A percentile compares a stretch with the other conserved stretches of the same genome.
These are phyloP conservation scores for Crambe crambe DNA, from an alignment of 37 sponge, comb jelly and placozoan species.

Conservation along the genomic window DNA sequence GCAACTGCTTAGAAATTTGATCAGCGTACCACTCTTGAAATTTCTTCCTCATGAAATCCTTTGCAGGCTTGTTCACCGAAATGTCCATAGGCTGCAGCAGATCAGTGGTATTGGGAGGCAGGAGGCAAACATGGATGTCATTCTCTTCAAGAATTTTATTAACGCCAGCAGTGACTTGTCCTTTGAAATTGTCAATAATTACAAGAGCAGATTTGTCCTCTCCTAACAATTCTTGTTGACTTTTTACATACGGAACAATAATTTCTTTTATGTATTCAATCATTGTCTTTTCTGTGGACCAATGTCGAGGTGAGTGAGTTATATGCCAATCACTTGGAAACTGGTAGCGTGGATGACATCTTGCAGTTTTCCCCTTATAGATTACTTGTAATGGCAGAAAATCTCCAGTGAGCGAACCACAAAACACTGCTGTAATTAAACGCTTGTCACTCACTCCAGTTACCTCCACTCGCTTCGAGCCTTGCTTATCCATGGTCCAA, in stretches of 20 bases:
- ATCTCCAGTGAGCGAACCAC: slow-evolving; percentile 27
- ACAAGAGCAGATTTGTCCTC: slow-evolving; percentile 10
- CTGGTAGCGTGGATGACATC: slow-evolving; percentile 29
- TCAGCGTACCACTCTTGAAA: slow-evolving; percentile 59
- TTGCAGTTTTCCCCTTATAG: slow-evolving; percentile 37
- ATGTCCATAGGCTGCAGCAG: slow-evolving; percentile 58
- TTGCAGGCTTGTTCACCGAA: slow-evolving; percentile 62
- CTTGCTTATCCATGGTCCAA: slow-evolving; percentile 45
- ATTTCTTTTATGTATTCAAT: slow-evolving; percentile 45
- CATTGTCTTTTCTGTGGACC: slow-evolving; percentile 29
- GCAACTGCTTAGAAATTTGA: slow-evolving; percentile 39
- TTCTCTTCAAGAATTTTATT: slow-evolving; percentile 12
- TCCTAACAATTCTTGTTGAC: neutral
- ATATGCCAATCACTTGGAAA: slow-evolving; percentile 52
- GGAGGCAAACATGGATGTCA: too few species aligned
- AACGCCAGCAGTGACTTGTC: neutral
- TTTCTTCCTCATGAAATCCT: too few species aligned
- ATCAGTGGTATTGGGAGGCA: slow-evolving; percentile 57
- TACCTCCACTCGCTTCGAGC: slow-evolving; percentile 31
- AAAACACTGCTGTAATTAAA: slow-evolving; percentile 35
- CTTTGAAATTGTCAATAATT: slow-evolving; percentile 19
- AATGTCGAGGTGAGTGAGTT: slow-evolving; percentile 54
- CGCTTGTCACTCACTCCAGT: slow-evolving; percentile 28
- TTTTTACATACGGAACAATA: slow-evolving; percentile 49
- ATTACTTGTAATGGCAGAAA: slow-evolving; percentile 29